Percentiles rank a stretch among this genome's conserved stretches.
These are phyloP conservation scores for Drosophila mauritiana DNA, from an alignment of 1,140 invertebrate genomes.

Conservation along the genomic window DNA sequence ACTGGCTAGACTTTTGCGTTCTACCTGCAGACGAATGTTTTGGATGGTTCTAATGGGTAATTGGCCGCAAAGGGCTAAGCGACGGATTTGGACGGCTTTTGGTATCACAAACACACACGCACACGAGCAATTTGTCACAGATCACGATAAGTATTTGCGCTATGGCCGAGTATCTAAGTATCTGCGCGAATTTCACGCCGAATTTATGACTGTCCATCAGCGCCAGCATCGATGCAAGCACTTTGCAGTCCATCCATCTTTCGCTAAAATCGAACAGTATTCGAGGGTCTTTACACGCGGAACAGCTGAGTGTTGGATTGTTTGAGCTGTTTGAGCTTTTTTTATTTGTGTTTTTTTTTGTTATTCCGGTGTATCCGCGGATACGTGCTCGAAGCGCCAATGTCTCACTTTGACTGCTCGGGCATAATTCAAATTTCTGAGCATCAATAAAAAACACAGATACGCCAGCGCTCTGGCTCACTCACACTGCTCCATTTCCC, in stretches of 20 bases:
- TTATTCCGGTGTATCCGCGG: constrained; percentile 75
- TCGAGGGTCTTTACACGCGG: constrained; percentile 39
- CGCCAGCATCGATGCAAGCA: constrained; percentile 72
- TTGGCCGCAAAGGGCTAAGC: constrained; percentile 41
- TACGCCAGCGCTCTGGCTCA: constrained; percentile 27
- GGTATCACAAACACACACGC: constrained; percentile 42
- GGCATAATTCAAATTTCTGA: constrained; percentile 85
- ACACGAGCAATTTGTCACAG: constrained; percentile 40
- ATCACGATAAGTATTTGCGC: constrained; percentile 46
- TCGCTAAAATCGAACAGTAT: constrained; percentile 48
- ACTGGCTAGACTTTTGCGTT: constrained; percentile 16
- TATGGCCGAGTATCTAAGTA: constrained; percentile 31
- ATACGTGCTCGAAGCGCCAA: constrained; percentile 85
- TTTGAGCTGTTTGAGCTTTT: constrained; percentile 7
- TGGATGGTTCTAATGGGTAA: constrained; percentile 36
- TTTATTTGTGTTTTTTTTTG: constrained; percentile 2
- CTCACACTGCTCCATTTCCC: constrained; percentile 38
- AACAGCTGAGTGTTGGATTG: constrained; percentile 51
- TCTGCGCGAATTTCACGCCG: constrained; percentile 63
- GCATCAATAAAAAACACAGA: constrained; percentile 84
- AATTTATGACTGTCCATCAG: constrained; percentile 66
- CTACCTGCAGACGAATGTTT: constrained; percentile 27
- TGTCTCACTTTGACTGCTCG: constrained; percentile 85
- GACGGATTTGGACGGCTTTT: constrained; percentile 36
- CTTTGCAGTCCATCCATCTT: constrained; percentile 73